Evolutionary conservation across 2,113 vertebrate genomes (phyloP).

Genomic region (Psittacus erithacus): DNA sequence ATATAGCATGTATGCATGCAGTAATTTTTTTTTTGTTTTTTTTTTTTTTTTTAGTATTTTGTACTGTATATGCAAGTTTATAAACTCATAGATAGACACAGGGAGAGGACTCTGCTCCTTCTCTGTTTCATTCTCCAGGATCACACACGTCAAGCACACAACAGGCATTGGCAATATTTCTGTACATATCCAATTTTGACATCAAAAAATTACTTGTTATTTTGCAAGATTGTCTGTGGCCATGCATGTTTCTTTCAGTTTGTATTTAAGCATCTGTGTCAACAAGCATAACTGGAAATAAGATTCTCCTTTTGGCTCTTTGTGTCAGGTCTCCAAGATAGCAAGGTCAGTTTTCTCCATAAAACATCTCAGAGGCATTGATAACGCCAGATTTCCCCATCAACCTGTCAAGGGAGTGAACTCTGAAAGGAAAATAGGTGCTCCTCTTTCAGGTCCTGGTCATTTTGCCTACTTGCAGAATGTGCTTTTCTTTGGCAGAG

Average conservation of each 20-base stretch:
- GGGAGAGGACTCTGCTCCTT: neutral
- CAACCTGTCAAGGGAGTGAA: neutral
- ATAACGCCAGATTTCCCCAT: neutral
- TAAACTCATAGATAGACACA: neutral
- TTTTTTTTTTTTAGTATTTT: neutral
- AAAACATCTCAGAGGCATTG: neutral
- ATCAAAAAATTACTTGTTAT: neutral
- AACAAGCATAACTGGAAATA: neutral
- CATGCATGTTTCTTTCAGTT: neutral
- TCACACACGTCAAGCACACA: neutral
- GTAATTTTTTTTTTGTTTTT: rapidly evolving
- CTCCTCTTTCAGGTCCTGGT: neutral
- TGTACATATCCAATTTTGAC: neutral
- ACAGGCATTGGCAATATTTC: neutral
- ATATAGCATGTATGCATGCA: neutral
- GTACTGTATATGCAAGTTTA: neutral
- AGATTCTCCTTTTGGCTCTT: neutral
- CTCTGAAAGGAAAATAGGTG: neutral
- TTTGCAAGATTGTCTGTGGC: neutral
- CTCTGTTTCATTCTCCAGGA: neutral
- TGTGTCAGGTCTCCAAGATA: neutral
- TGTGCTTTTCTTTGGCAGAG: neutral
- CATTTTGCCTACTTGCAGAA: neutral
- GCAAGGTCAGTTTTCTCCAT: neutral
- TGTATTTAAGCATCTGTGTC: neutral